Evolutionary conservation across 2,113 vertebrate genomes (phyloP), one percentile per base, ranked within the genome.

Genomic region (Alces alces): DNA sequence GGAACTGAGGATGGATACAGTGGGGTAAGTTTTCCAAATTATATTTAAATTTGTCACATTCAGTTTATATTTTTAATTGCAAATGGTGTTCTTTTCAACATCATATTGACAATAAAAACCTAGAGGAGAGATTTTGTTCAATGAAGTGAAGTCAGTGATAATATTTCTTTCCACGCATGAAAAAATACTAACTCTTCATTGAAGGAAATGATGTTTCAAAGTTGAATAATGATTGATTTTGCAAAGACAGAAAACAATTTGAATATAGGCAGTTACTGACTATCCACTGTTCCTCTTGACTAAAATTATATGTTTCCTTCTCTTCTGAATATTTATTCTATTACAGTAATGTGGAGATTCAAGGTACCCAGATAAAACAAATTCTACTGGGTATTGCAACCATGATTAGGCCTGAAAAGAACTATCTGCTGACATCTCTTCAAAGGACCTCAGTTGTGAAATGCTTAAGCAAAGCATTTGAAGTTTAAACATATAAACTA

Each of bases 351-450:
- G 6, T 57, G 2, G 6, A 16, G 9, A 47, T 80, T 33, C 61
- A 2, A 3, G 54, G 54, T 6, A 58, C 0, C 17, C 9, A 8
- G 2, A 43, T 55, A 47, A 52, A 25, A 60, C 28, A 80, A 55
- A 60, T 11, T 6, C 2, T 60, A 28, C 6, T 70, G 28, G 43
- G 5, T 4, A 50, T 86, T 80, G 3, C 0, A 47, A 17, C 1
- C 33, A 60, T 58, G 11, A 9, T 61, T 19, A 89, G 21, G 3
- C 60, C 6, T 3, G 16, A 66, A 17, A 27, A 3, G 3, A 84
- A 10, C 1, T 47, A 10, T 15, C 27, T 57, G 27, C 7, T 52
- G 70, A 58, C 5, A 47, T 27, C 5, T 25, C 10, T 28, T 12
- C 13, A 43, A 36, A 78, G 21, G 7, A 45, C 13, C 8, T 23